phyloP scores from a whole-genome alignment of 2,797 vertebrate genomes.

The Simalia tracyae region DNA sequence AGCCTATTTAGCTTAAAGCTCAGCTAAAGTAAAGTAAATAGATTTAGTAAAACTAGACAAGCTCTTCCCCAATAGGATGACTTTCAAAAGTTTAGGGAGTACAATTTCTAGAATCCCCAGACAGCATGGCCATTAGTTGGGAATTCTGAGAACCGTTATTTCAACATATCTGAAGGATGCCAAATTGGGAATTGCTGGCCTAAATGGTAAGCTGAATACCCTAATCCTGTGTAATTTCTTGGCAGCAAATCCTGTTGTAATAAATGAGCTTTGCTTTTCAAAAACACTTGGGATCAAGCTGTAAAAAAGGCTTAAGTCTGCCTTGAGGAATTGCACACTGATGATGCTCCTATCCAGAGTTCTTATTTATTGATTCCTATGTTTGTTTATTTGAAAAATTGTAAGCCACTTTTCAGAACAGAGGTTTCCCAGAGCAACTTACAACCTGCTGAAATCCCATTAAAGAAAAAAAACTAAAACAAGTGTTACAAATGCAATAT shows the following conservation, averaged over 20 bases:
- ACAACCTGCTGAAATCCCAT: not conserved
- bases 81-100: not conserved
- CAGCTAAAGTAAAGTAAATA: not conserved
- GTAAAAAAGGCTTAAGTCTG: not conserved
- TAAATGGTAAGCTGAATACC: not conserved
- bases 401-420: not conserved
- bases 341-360: not conserved
- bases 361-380: not conserved
- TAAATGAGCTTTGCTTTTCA: not conserved
- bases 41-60: not conserved
- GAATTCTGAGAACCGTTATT: not conserved
- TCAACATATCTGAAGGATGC: not conserved
- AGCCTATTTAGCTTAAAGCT: not conserved
- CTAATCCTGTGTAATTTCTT: not conserved
- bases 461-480: not conserved
- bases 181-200: not conserved
- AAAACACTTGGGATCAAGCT: not conserved
- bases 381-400: not conserved
- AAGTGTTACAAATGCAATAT: not conserved
- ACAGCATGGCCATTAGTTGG: not conserved
- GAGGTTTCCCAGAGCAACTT: not conserved
- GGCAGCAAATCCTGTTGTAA: not conserved
- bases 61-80: not conserved
- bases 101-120: not conserved
- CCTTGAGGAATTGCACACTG: not conserved